Evolutionary conservation across 2,113 vertebrate species (phyloP).

Genomic region (Lota lota): DNA sequence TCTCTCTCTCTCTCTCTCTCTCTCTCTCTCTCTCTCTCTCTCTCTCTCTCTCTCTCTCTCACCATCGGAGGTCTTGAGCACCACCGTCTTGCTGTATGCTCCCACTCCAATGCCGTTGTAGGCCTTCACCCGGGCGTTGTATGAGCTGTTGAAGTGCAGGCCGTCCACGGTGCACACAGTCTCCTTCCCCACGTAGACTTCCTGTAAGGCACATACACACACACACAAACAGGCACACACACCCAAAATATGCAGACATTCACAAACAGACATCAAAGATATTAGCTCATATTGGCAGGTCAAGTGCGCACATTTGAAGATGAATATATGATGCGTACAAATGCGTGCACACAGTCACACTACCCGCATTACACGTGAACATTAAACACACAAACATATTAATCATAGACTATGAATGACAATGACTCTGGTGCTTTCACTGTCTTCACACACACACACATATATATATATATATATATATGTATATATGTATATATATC

Average conservation of each 20-base stretch:
- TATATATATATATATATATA: neutral
- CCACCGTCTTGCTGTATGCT: constrained; percentile 94
- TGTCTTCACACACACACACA: neutral
- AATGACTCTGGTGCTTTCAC: neutral
- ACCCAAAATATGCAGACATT: neutral
- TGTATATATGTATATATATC: neutral
- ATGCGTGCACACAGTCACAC: neutral
- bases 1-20: too few relatives aligned
- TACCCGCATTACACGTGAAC: neutral
- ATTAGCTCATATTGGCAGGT: neutral
- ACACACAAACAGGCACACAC: constrained; percentile 16
- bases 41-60: neutral
- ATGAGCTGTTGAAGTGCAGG: constrained; percentile 97
- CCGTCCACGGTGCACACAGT: constrained; percentile 96
- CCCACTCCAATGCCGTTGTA: constrained; percentile 89
- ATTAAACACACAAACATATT: neutral
- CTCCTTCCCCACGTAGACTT: constrained; percentile 97
- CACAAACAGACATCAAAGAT: constrained; percentile 1
- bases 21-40: too few relatives aligned
- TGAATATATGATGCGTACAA: neutral
- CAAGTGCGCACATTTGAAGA: neutral
- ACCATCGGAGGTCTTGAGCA: constrained; percentile 94
- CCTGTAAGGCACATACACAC: constrained; percentile 67
- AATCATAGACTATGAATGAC: too few relatives aligned
- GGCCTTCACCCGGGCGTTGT: constrained; percentile 95